Evolutionary conservation across 1,140 invertebrate genomes (phyloP).

Genomic region (Listronotus oregonensis): DNA sequence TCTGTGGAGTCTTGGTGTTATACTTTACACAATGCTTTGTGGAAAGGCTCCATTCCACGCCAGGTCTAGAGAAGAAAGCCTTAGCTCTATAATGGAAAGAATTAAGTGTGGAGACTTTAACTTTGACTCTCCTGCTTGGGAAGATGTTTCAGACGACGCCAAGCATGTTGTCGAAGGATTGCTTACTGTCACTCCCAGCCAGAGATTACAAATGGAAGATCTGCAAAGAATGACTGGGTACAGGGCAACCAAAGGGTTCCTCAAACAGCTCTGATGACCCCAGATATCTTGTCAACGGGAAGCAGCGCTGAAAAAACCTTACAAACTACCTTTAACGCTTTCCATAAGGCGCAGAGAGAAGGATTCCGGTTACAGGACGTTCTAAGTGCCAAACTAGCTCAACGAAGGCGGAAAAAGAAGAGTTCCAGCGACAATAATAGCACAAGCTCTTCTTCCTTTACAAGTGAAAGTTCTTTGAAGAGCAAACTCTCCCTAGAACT

Average conservation of each 20-base stretch:
- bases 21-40: slow-evolving; percentile 88
- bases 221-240: slow-evolving; percentile 72
- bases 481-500: slow-evolving; percentile 44
- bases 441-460: slow-evolving; percentile 51
- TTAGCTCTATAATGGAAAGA: slow-evolving; percentile 75
- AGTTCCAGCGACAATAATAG: slow-evolving; percentile 56
- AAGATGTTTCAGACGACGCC: slow-evolving; percentile 71
- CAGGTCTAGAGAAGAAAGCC: slow-evolving; percentile 70
- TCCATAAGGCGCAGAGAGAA: slow-evolving; percentile 70
- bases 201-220: slow-evolving; percentile 71
- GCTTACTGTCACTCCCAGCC: slow-evolving; percentile 77
- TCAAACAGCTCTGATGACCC: slow-evolving; percentile 64
- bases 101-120: slow-evolving; percentile 80
- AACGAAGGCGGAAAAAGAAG: slow-evolving; percentile 70
- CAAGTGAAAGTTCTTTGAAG: slow-evolving; percentile 50
- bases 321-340: slow-evolving; percentile 70
- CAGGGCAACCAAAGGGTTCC: slow-evolving; percentile 53
- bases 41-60: slow-evolving; percentile 82
- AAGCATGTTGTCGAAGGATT: slow-evolving; percentile 79
- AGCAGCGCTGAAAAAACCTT: slow-evolving; percentile 54
- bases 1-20: slow-evolving; percentile 90
- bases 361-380: slow-evolving; percentile 72
- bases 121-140: slow-evolving; percentile 74
- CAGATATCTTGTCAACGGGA: slow-evolving; percentile 58
- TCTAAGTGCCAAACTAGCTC: slow-evolving; percentile 71